Percentiles rank a stretch among this genome's conserved stretches.
Evolutionary conservation across 2,113 vertebrate genomes (phyloP).

Genomic region (Sterna hirundo): DNA sequence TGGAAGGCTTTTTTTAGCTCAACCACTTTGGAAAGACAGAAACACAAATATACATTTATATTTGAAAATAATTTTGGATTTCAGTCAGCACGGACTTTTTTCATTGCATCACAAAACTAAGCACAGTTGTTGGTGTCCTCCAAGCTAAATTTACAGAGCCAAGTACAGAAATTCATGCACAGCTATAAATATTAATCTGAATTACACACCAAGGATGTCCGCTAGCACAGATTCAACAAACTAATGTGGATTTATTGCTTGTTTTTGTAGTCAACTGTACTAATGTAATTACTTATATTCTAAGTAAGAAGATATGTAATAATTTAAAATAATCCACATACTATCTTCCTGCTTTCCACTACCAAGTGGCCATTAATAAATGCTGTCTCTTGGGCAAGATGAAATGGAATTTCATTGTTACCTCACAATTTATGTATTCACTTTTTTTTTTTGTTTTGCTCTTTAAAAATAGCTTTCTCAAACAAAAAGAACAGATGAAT

Average conservation of each 20-base stretch:
- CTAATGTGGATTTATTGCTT: constrained; percentile 69
- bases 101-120: background rate
- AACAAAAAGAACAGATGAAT: background rate
- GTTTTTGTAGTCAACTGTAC: constrained; percentile 53
- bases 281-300: constrained; percentile 64
- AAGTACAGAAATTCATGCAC: constrained; percentile 26
- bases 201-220: constrained; percentile 48
- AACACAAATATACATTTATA: background rate
- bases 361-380: constrained; percentile 45
- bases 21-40: background rate
- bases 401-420: constrained; percentile 14
- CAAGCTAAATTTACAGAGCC: constrained; percentile 35
- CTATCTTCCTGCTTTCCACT: background rate
- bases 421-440: constrained; percentile 5
- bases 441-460: background rate
- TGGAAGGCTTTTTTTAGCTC: background rate
- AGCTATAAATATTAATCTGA: constrained; percentile 68
- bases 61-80: constrained; percentile 29
- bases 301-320: constrained; percentile 40
- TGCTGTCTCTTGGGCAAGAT: background rate
- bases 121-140: constrained; percentile 46
- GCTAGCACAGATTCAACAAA: constrained; percentile 57
- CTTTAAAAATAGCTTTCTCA: constrained; percentile 29
- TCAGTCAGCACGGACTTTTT: constrained; percentile 24
- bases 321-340: constrained; percentile 59